Conservation (phyloP, 1,140 invertebrate species). For the Drosophila seguyi region DNA sequence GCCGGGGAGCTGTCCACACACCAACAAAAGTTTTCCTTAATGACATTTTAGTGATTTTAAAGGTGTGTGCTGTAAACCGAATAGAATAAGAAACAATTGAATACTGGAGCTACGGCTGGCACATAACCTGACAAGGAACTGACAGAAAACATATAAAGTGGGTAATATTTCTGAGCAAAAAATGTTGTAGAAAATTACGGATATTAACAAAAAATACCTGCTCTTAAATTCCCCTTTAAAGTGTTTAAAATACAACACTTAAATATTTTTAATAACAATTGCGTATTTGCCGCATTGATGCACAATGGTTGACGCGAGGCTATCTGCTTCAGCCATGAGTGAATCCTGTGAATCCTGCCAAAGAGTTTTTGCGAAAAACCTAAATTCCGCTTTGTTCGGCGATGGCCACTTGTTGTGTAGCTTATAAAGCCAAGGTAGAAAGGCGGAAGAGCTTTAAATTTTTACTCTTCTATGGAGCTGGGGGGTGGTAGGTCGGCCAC, state of each 20-base stretch:
- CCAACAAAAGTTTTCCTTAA: not conserved
- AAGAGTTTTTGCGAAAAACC: slow-evolving; percentile 69
- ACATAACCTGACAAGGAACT: not conserved
- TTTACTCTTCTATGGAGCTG: slow-evolving; percentile 72
- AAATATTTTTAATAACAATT: slow-evolving; percentile 4
- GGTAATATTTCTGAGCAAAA: not conserved
- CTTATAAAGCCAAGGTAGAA: slow-evolving; percentile 51
- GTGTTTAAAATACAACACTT: too few species aligned
- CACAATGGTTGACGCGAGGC: slow-evolving; percentile 21
- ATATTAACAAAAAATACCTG: not conserved
- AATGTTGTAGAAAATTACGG: not conserved
- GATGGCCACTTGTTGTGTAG: slow-evolving; percentile 67
- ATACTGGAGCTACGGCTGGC: not conserved
- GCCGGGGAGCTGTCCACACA: too few species aligned
- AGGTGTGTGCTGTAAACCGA: not conserved
- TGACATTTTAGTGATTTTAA: not conserved
- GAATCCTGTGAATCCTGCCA: slow-evolving; percentile 59
- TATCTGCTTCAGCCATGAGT: slow-evolving; percentile 79
- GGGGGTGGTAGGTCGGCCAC: slow-evolving; percentile 42
- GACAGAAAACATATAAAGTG: not conserved
- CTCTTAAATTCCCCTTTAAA: not conserved
- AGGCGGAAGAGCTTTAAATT: slow-evolving; percentile 74
- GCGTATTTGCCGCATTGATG: slow-evolving; percentile 36
- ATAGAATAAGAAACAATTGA: not conserved
- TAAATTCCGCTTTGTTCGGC: slow-evolving; percentile 70